Percentiles rank a stretch among this genome's conserved stretches.
Evolutionary conservation across 2,888 invertebrate genomes (phyloP).

Genomic region (Embidobia sp.): DNA sequence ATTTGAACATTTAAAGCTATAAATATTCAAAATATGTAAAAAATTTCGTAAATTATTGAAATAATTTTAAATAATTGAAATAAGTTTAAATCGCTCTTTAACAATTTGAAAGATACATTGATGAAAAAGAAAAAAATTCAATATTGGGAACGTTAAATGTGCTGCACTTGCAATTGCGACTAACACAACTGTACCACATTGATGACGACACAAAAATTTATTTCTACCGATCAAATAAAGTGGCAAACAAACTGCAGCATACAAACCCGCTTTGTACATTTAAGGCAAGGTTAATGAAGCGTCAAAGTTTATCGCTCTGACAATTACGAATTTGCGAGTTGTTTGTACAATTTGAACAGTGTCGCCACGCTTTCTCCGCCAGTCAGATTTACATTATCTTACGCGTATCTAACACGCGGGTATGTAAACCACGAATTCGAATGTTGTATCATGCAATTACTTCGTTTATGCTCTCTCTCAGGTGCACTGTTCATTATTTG

Average conservation of each 20-base stretch:
- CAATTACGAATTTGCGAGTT: constrained; percentile 53
- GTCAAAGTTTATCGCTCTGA: constrained; percentile 48
- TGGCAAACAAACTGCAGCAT: constrained; percentile 9
- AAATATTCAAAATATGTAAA: too few species aligned
- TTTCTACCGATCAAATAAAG: constrained; percentile 31
- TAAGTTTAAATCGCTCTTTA: too few species aligned
- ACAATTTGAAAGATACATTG: too few species aligned
- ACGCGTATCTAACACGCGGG: constrained; percentile 44
- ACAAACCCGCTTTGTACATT: constrained; percentile 31
- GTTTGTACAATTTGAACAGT: constrained; percentile 41
- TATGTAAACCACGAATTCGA: constrained; percentile 48
- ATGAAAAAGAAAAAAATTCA: too few species aligned
- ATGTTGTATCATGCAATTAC: constrained; percentile 34
- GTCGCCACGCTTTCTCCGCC: constrained; percentile 56
- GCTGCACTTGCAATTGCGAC: too few species aligned
- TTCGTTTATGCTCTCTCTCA: constrained; percentile 25
- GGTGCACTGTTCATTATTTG: constrained; percentile 37
- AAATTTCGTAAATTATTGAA: too few species aligned
- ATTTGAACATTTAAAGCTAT: too few species aligned
- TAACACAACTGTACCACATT: not conserved
- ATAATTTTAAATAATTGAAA: too few species aligned
- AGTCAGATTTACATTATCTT: constrained; percentile 53
- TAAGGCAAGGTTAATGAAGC: constrained; percentile 59
- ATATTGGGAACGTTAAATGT: too few species aligned
- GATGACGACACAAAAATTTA: constrained; percentile 3